phyloP scores from a whole-genome alignment of 2,888 invertebrate genomes.

The Aleiodes alternator region DNA sequence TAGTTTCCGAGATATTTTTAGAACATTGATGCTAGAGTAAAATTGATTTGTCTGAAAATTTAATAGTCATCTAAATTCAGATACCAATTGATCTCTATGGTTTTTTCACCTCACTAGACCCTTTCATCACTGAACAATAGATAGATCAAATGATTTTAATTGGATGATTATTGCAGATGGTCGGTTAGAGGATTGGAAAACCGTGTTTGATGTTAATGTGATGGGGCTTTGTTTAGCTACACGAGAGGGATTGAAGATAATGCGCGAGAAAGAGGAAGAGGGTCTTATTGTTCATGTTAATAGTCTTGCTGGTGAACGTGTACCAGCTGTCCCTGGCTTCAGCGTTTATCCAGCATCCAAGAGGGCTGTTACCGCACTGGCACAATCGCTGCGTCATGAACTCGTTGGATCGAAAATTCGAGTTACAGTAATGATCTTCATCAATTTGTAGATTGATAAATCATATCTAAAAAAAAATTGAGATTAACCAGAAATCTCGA shows the following conservation, averaged over 20 bases:
- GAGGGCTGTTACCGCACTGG: constrained; percentile 78
- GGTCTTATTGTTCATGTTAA: constrained; percentile 80
- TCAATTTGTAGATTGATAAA: not conserved
- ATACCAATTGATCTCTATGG: too few relatives aligned
- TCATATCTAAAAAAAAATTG: too few relatives aligned
- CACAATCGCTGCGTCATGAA: constrained; percentile 79
- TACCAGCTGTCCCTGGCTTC: constrained; percentile 76
- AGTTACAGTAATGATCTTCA: constrained; percentile 57
- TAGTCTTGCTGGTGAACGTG: constrained; percentile 77
- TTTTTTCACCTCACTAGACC: not conserved
- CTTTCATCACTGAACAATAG: not conserved
- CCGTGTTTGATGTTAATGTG: constrained; percentile 77
- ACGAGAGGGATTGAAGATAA: constrained; percentile 78
- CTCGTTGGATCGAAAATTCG: constrained; percentile 70
- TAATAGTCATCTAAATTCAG: too few relatives aligned
- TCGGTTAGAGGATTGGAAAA: constrained; percentile 71
- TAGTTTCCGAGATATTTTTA: too few relatives aligned
- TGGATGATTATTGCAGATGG: constrained; percentile 58
- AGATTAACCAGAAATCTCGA: too few relatives aligned
- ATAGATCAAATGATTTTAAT: not conserved
- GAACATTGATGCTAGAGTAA: too few relatives aligned
- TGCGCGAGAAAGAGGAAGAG: constrained; percentile 76
- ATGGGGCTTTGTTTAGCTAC: constrained; percentile 78
- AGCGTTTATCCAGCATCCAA: constrained; percentile 79
- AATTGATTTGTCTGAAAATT: too few relatives aligned